Evolutionary conservation across 2,888 invertebrate species (phyloP), one percentile per base, ranked within the genome.

Genomic region (Ommatoiulus sabulosus): DNA sequence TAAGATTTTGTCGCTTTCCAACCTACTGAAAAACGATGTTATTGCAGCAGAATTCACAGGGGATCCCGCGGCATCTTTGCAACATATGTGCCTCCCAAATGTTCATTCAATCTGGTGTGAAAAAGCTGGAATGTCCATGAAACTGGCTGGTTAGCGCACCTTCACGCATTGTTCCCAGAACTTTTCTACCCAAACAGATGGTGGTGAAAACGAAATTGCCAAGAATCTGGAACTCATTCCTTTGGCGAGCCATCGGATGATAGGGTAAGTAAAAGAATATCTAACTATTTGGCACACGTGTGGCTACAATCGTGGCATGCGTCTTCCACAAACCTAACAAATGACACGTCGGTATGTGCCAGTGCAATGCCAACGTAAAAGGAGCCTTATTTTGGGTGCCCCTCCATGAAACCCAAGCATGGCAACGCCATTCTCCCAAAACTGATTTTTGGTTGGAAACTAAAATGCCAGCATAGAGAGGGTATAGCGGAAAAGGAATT

Each of bases 141-240:
- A 80, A 10, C 12, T 12, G 80, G 10, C 6, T 35, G 10, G 35
- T 80, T 35, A 35, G 12, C 12, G n/a, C 52, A 52, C 52, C 52
- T 52, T 4, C 80, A 80, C 80, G 24, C 63, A 63, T 63, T 63
- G 63, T 80, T 35, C 80, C 10, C 80, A 10, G 5, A 80, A 80
- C 10, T 35, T 24, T 35, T 35, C 15, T 80, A 35, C 24, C 80
- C 80, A 80, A 80, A 80, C 80, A 80, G 80, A 80, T 80, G 80
- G 24, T 63, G n/a, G 63, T 80, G 35, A 6, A 35, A 35, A 80
- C 4, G 80, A 80, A 80, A 80, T 24, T 80, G 80, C 35, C 80
- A 80, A 80, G 80, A 80, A 80, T 80, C 80, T 80, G 80, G 80
- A 80, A 80, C 72, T 24, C 24, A 72, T 24, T 72, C 72, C 24